These are phyloP conservation scores for Aviceda subcristata DNA, from an alignment of 2,113 vertebrate species.

Conservation along the genomic window DNA sequence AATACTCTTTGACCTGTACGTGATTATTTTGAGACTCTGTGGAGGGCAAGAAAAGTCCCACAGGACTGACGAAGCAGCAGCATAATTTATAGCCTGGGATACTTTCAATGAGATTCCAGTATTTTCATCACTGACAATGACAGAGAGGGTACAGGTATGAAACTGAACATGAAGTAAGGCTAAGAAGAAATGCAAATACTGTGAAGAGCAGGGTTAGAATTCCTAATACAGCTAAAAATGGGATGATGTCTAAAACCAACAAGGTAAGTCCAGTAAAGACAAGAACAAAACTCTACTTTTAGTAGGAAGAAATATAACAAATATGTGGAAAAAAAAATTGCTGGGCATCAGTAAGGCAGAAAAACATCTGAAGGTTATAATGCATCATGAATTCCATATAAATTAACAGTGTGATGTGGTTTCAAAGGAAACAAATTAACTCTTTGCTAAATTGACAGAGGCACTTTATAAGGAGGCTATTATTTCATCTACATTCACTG, in stretches of 20 bases:
- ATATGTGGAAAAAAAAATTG: background rate
- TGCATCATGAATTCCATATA: background rate
- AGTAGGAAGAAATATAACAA: background rate
- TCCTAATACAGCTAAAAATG: background rate
- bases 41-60: background rate
- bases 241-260: background rate
- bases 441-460: background rate
- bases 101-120: background rate
- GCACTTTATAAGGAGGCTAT: background rate
- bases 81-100: background rate
- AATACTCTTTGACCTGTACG: background rate
- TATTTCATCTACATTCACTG: background rate
- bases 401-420: background rate
- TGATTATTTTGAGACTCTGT: background rate
- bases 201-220: background rate
- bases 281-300: background rate
- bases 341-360: background rate
- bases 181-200: background rate
- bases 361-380: background rate
- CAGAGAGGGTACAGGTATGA: background rate
- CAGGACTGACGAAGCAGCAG: background rate
- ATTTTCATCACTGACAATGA: background rate
- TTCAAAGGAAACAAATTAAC: background rate
- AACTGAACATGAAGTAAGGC: background rate
- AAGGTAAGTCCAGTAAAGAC: background rate